Evolutionary conservation across 2,797 vertebrate species (phyloP), one percentile per base, ranked within the genome.

Genomic region (Crocodylus rhombifer): DNA sequence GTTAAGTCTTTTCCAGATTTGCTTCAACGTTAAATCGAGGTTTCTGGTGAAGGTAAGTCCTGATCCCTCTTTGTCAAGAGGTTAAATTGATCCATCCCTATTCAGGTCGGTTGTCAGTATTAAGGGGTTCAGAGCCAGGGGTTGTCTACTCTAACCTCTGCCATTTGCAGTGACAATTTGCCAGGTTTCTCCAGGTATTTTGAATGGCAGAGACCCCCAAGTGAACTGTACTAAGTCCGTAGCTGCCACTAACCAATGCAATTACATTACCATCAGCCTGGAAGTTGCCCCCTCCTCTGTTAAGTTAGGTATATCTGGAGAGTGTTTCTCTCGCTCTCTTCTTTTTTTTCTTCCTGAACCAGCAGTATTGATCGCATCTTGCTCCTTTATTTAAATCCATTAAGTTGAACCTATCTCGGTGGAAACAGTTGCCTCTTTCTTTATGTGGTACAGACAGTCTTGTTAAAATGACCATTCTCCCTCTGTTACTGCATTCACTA

Each of bases 401-500:
- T 71, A 51, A 62, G 33, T 42, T 57, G 25, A 81, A 23, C 57
- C 77, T 61, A 13, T 67, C 64, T 74, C 1, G 10, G 62, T 69
- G 55, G 69, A 74, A 82, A 36, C 17, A 73, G 23, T 65, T 87
- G 60, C 78, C 82, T 51, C 74, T 62, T 42, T 65, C 80, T 87
- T 33, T 55, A 26, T 11, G 6, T 33, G 23, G 4, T 33, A 26
- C 5, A 55, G 67, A 13, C 25, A 63, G n/a, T 28, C 62, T 17
- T 2, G 2, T 77, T 84, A 2, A 42, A 56, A 73, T 5, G 5
- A 51, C 74, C 13, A 17, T 84, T 77, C 56, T 92, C 14, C 30
- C 33, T 77, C 55, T 1, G 0, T 71, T 69, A 21, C 76, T 51
- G 56, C 42, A 3, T 55, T 71, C 0, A 0, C 16, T 28, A 17